Base-by-base conservation (phyloP, 2,113 vertebrate genomes). In the Prunella himalayana region DNA sequence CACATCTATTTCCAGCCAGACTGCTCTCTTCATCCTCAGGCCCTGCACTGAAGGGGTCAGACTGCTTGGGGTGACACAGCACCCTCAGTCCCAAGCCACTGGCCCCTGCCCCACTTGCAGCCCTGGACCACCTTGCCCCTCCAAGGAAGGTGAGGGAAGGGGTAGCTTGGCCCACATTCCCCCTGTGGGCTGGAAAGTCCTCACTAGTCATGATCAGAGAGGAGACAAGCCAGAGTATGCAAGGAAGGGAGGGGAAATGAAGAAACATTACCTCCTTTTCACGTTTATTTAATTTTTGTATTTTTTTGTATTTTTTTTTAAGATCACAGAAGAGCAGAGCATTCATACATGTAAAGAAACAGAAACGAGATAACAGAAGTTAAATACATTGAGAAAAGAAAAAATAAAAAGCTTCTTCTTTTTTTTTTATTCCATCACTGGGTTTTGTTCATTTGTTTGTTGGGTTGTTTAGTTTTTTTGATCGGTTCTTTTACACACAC, bases 271-370 rank as follows among this genome's bases (percentile, higher is more conserved):
- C 69, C 65, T 98, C 88, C 88, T 98, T 98, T 98, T 98, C 97
- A 98, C 37, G 76, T 98, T 98, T 98, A 98, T 98, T 98, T 98
- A 92, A 91, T 98, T 98, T 98, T 97, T 97, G 96, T 97, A 92
- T 94, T 96, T 96, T 96, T 91, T 97, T 96, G 87, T 95, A 77
- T 47, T 92, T 95, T 91, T 86, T 97, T 98, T 98, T 97, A 98
- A 98, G 98, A 97, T 98, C 98, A 98, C 98, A 98, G 98, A 98
- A 98, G 97, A 98, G 97, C 97, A 98, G 97, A 98, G 98, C 98
- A 98, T 98, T 98, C 98, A 97, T 98, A 98, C 94, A 97, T 98
- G 97, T 98, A 97, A 98, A 98, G 95, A 97, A 98, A 98, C 98
- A 98, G 97, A 98, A 98, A 98, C 97, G 95, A 97, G 96, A 97